Percentiles rank a stretch among this genome's conserved stretches.
Conservation (phyloP, 2,113 vertebrate genomes). For the Chaetura pelagica region DNA sequence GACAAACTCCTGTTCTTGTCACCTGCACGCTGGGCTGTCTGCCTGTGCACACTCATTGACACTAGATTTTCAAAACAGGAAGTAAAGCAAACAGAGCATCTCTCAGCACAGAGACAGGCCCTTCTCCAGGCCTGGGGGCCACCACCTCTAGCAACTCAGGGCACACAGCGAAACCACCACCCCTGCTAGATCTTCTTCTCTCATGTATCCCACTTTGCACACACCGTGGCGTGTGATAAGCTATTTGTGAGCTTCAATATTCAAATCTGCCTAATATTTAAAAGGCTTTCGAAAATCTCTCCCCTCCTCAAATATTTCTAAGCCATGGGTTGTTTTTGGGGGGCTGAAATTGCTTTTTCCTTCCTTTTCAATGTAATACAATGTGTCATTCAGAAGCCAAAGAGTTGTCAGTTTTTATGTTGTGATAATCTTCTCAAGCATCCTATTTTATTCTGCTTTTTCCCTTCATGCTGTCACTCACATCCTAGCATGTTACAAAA, state of each 20-base stretch:
- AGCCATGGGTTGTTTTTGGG: neutral
- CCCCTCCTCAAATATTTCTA: neutral
- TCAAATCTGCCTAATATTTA: neutral
- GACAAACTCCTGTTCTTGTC: neutral
- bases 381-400: neutral
- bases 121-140: fast-evolving
- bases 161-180: fast-evolving
- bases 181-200: neutral
- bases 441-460: neutral
- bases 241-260: neutral
- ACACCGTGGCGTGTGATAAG: neutral
- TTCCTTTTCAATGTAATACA: neutral
- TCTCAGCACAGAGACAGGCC: neutral
- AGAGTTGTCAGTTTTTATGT: conserved; percentile 44
- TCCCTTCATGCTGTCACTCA: conserved; percentile 33
- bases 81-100: neutral
- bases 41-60: neutral
- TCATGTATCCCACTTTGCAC: fast-evolving
- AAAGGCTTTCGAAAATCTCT: neutral
- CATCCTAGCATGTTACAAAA: conserved; percentile 41
- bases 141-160: fast-evolving
- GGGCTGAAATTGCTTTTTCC: neutral
- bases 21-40: no score
- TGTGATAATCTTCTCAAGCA: conserved; percentile 34
- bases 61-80: neutral